Base-by-base conservation (phyloP, 2,113 vertebrate genomes). In the Corynorhinus townsendii region DNA sequence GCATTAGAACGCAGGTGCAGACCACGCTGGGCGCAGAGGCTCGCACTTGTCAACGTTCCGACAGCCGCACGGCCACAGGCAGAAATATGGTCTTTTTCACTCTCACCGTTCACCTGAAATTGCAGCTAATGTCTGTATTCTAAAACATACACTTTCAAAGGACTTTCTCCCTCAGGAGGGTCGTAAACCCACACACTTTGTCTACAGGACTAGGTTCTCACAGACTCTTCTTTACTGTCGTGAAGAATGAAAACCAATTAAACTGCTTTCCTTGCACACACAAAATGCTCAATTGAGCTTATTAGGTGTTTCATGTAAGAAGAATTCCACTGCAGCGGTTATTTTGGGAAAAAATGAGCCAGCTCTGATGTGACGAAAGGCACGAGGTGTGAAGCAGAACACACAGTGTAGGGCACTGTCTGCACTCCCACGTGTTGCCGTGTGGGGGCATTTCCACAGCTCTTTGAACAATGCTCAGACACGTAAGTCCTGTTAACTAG, bases 391-490 rank as follows among this genome's bases (percentile, higher is more conserved):
- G 62, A 84, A 89, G 56, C 59, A 91, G 90, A 47, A 94, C 94
- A n/a, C 52, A n/a, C 35, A 69, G 3, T 43, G 35, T 7, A 84
- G 52, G 40, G 71, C 33, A 68, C 64, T 89, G 47, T 73, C 66
- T 75, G 81, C 47, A 85, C 59, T 26, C 7, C 47, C 14, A 52
- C 80, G 28, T 43, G 76, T 94, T 68, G 17, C 83, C 71, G 26
- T 24, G 24, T 91, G 26, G 83, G 79, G 83, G 45, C 33, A 86
- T 76, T 87, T 94, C 69, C 28, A 54, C 56, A 45, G n/a, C 33
- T 80, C 95, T 94, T 93, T 66, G 19, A 95, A 94, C 93, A 95
- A 54, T 62, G 90, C 28, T 82, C 17, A 76, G 59, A 93, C 49
- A 85, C 17, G 1, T 84, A 86, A 71, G 24, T 84, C 83, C 17